A percentile compares a stretch with the other conserved stretches of the same genome.
Evolutionary conservation across 2,113 vertebrate species (phyloP).

Genomic region (Pithys albifrons): DNA sequence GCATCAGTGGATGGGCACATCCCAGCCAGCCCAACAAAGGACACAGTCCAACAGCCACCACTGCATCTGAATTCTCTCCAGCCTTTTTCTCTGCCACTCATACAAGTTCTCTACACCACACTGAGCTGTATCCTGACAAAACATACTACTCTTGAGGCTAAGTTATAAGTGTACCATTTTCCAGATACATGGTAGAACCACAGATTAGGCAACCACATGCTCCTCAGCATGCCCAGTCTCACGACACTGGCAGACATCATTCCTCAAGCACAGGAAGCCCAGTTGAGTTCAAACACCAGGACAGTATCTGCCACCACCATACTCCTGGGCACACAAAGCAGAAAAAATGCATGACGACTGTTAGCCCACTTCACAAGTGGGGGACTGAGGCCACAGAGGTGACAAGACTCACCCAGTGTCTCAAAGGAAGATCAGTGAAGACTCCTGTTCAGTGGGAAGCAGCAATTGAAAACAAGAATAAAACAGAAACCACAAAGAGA

Average conservation of each 20-base stretch:
- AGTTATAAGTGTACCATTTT: not conserved
- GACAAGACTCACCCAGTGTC: not conserved
- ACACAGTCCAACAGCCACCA: not conserved
- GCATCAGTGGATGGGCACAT: not conserved
- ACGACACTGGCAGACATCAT: not conserved
- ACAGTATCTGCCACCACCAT: not conserved
- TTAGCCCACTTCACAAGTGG: not conserved
- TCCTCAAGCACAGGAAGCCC: not conserved
- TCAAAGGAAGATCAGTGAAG: not conserved
- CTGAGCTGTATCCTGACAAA: not conserved
- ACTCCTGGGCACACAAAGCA: not conserved
- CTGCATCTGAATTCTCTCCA: not conserved
- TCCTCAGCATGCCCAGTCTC: not conserved
- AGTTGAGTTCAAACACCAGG: not conserved
- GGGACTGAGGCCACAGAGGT: not conserved
- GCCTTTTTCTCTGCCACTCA: not conserved
- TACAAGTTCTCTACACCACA: not conserved
- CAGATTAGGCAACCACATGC: not conserved
- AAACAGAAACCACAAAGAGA: not conserved
- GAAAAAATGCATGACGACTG: not conserved
- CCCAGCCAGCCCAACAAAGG: not conserved
- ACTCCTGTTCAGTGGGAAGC: not conserved
- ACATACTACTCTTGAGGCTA: not conserved
- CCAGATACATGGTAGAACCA: not conserved
- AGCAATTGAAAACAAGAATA: not conserved